Base-by-base conservation (phyloP, 1,140 invertebrate genomes). In the Drosophila bocqueti region DNA sequence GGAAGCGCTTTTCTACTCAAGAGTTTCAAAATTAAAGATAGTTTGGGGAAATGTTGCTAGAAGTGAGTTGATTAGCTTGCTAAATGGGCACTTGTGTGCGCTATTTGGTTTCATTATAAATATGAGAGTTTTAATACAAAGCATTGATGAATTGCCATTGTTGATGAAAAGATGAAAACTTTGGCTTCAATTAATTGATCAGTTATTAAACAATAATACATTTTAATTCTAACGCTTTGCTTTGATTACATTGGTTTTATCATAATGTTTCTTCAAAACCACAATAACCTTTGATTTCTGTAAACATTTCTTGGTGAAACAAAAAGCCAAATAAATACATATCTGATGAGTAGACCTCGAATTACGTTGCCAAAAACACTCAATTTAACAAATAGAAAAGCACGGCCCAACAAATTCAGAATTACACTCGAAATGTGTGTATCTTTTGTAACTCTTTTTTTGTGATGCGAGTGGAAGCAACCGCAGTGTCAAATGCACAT, bases 401-500 rank as follows among this genome's bases (percentile, higher is more conserved):
- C 31, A 50, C 11, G 55, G 46, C 9, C 31, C n/a, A 61, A 52
- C 46, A 60, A 74, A 60, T 74, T 61, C 54, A 21, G 65, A 54
- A 75, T 63, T 36, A 18, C 50, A 45, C 49, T 49, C 34, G 21
- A 52, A 62, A 31, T 55, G 47, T 18, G 64, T 54, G 64, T 68
- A 69, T 55, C 67, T 46, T 73, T 61, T 74, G 68, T 73, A 55
- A 43, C 11, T 31, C 50, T 64, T 75, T 76, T 36, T 76, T 11
- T 43, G 21, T 57, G 9, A 0, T 73, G 43, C 46, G 36, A 49
- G 31, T 73, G 54, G 46, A 79, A 73, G 52, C 55, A 75, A 80
- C 77, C 77, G 47, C 78, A 80, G 77, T 80, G 77, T 80, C 77
- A 80, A 80, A 80, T 75, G 62, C 50, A 67, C 52, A 80, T 80